Conservation (phyloP, 2,888 invertebrate species). For the Cryptus viduatorius region DNA sequence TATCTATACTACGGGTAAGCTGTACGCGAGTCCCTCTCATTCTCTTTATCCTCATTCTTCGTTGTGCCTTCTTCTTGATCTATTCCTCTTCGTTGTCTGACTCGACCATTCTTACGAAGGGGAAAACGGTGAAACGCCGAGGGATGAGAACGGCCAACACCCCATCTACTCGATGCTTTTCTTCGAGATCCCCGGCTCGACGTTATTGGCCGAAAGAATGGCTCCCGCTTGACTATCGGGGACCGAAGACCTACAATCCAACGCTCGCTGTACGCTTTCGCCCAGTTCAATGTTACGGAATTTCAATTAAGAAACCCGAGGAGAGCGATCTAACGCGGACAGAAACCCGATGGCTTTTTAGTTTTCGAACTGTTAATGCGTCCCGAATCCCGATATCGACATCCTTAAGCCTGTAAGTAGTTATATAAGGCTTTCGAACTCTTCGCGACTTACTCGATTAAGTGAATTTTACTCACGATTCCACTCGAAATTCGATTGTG, state of each 20-base stretch:
- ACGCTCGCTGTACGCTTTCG: slow-evolving; percentile 25
- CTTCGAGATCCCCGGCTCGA: slow-evolving; percentile 32
- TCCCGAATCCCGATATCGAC: background rate
- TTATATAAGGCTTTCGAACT: background rate
- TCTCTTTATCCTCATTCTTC: slow-evolving; percentile 42
- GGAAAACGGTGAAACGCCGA: slow-evolving; percentile 24
- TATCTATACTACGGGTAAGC: slow-evolving; percentile 27
- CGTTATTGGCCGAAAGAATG: slow-evolving; percentile 66
- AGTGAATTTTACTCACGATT: background rate
- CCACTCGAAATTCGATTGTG: background rate
- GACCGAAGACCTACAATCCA: slow-evolving; percentile 25
- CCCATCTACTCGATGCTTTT: slow-evolving; percentile 49
- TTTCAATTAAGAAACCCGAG: slow-evolving; percentile 58
- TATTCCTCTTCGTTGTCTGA: slow-evolving; percentile 37
- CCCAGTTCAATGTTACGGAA: slow-evolving; percentile 61
- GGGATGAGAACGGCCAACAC: slow-evolving; percentile 36
- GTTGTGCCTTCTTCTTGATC: slow-evolving; percentile 40
- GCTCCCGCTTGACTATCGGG: slow-evolving; percentile 45
- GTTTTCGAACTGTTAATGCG: slow-evolving; percentile 11
- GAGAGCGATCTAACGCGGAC: slow-evolving; percentile 26
- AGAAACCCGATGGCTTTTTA: slow-evolving; percentile 17
- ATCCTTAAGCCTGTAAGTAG: background rate
- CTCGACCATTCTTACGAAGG: slow-evolving; percentile 39
- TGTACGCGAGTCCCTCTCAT: slow-evolving; percentile 41
- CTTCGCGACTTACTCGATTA: background rate